Conservation (phyloP, 2,888 invertebrate species). For the Nycteola revayana region DNA sequence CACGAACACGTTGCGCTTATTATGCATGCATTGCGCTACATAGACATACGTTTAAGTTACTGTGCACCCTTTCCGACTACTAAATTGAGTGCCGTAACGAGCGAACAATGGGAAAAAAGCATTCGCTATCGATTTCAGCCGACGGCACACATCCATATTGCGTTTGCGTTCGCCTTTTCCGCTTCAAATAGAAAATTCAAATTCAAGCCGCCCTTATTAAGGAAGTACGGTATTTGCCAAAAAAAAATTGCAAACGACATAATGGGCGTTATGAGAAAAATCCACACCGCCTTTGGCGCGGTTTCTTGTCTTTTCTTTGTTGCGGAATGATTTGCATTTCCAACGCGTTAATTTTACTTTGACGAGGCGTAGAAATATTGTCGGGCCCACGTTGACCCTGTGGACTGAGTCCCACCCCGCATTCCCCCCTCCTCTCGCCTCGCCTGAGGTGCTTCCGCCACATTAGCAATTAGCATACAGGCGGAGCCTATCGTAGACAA, state of each 20-base stretch:
- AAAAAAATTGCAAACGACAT: conserved; percentile 52
- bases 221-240: conserved; percentile 35
- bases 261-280: conserved; percentile 73
- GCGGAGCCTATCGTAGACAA: conserved; percentile 64
- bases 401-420: conserved; percentile 27
- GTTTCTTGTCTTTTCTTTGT: conserved; percentile 74
- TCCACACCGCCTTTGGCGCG: conserved; percentile 56
- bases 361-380: conserved; percentile 76
- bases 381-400: conserved; percentile 55
- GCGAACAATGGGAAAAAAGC: conserved; percentile 37
- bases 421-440: conserved; percentile 29
- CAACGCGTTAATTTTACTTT: conserved; percentile 78
- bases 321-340: conserved; percentile 77
- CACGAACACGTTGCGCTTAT: neutral
- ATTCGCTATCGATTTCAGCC: conserved; percentile 44
- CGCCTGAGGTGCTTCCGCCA: conserved; percentile 58
- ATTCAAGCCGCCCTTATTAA: conserved; percentile 50
- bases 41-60: conserved; percentile 2
- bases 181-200: conserved; percentile 49
- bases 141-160: conserved; percentile 39
- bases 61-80: conserved; percentile 10
- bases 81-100: conserved; percentile 27
- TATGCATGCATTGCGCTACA: no score
- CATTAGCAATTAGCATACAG: conserved; percentile 78
- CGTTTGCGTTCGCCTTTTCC: conserved; percentile 41